These are phyloP conservation scores for Liolophura sinensis DNA, from an alignment of 1,140 invertebrate genomes.

Conservation along the genomic window DNA sequence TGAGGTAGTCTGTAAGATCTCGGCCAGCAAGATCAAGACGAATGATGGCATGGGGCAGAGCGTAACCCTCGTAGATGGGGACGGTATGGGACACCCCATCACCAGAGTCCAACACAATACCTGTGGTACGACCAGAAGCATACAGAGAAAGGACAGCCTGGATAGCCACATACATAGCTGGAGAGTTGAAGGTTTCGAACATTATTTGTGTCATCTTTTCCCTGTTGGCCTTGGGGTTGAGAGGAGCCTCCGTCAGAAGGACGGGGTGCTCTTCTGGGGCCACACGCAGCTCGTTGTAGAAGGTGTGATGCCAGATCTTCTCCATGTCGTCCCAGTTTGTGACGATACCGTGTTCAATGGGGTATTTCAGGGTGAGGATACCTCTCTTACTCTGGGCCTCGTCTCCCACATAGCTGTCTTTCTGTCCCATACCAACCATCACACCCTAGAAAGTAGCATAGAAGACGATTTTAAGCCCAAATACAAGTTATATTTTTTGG, in stretches of 20 bases:
- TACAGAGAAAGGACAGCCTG: slow-evolving; percentile 90
- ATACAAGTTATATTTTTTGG: too few relatives aligned
- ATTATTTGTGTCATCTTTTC: slow-evolving; percentile 95
- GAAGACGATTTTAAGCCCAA: too few relatives aligned
- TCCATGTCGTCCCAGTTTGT: slow-evolving; percentile 76
- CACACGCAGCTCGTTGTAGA: slow-evolving; percentile 82
- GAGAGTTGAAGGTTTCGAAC: slow-evolving; percentile 80
- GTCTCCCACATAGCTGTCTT: slow-evolving; percentile 61
- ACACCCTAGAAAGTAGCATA: not conserved
- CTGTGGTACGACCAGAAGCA: slow-evolving; percentile 91
- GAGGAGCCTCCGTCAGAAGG: slow-evolving; percentile 44
- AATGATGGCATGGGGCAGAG: slow-evolving; percentile 81
- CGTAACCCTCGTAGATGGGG: slow-evolving; percentile 82
- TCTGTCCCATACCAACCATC: slow-evolving; percentile 59
- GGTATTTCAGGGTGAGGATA: slow-evolving; percentile 60
- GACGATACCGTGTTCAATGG: slow-evolving; percentile 63
- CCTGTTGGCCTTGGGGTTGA: slow-evolving; percentile 49
- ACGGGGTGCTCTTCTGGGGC: slow-evolving; percentile 58
- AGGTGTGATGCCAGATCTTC: slow-evolving; percentile 82
- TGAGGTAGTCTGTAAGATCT: slow-evolving; percentile 91
- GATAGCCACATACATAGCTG: slow-evolving; percentile 91
- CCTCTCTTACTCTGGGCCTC: slow-evolving; percentile 71
- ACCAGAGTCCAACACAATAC: slow-evolving; percentile 63
- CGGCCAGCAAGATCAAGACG: slow-evolving; percentile 89
- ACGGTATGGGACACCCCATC: slow-evolving; percentile 93